Percentiles rank a stretch among this genome's conserved stretches.
Conservation (phyloP, 1,140 invertebrate genomes). For the Aphelinus atriplicis region DNA sequence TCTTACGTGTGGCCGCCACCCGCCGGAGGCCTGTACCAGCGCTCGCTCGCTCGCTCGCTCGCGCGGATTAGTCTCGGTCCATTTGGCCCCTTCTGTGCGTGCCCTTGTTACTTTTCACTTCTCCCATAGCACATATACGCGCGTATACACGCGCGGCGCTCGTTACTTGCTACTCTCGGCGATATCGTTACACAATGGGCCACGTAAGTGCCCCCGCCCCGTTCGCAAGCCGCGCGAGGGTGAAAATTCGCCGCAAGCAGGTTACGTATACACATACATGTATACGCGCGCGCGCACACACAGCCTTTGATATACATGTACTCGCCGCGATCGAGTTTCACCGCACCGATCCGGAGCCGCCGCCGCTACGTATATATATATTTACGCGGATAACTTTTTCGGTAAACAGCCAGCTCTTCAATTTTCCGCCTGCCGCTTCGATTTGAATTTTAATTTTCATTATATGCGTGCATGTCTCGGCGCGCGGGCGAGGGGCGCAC, state of each 20-base stretch:
- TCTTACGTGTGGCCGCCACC: too few relatives aligned
- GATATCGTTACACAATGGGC: neutral
- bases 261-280: neutral
- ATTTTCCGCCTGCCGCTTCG: too few relatives aligned
- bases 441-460: too few relatives aligned
- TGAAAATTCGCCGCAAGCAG: conserved; percentile 23
- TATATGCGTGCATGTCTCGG: too few relatives aligned
- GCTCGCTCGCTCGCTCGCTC: conserved; percentile 14
- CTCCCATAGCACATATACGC: neutral
- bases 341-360: too few relatives aligned
- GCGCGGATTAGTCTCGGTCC: conserved; percentile 55
- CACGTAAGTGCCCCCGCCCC: neutral
- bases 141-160: too few relatives aligned
- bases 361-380: neutral
- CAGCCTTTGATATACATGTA: neutral
- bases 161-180: too few relatives aligned
- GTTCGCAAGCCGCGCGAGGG: neutral
- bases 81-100: conserved; percentile 55
- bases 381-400: neutral
- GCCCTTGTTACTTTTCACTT: conserved; percentile 14
- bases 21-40: too few relatives aligned
- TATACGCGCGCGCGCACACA: neutral
- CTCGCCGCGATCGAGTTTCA: neutral
- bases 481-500: too few relatives aligned
- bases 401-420: neutral